Conservation (phyloP, 2,888 invertebrate genomes). For the Ichneumon xanthorius region DNA sequence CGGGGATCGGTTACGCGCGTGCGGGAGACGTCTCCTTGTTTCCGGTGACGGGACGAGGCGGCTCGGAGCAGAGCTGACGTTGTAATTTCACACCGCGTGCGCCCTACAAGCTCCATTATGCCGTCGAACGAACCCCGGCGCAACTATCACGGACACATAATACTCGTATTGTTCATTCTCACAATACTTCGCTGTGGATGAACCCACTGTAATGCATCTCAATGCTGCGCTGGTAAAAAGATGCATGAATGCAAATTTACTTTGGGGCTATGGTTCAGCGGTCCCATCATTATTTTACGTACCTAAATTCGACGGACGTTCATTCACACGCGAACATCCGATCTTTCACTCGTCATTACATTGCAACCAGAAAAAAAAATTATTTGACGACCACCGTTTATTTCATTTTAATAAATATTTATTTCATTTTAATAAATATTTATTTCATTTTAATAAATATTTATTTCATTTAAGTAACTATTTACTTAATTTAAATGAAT, state of each 20-base stretch:
- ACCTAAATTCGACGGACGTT: too few relatives aligned
- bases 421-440: too few relatives aligned
- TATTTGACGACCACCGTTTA: too few relatives aligned
- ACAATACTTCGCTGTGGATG: slow-evolving; percentile 9
- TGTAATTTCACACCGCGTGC: slow-evolving; percentile 81
- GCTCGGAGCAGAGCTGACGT: slow-evolving; percentile 72
- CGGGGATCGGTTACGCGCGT: slow-evolving; percentile 27
- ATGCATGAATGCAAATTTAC: not conserved
- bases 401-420: too few relatives aligned
- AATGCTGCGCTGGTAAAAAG: not conserved
- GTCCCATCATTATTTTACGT: too few relatives aligned
- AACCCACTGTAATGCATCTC: not conserved
- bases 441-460: too few relatives aligned
- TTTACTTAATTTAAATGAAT: too few relatives aligned
- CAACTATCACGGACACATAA: slow-evolving; percentile 3
- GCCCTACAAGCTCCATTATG: slow-evolving; percentile 75
- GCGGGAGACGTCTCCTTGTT: slow-evolving; percentile 61
- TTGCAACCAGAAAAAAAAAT: too few relatives aligned
- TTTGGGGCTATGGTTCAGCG: too few relatives aligned
- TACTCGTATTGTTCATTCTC: not conserved
- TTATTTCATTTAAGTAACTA: too few relatives aligned
- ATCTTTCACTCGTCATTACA: too few relatives aligned
- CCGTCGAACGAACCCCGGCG: slow-evolving; percentile 50
- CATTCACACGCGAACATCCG: too few relatives aligned
- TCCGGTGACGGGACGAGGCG: slow-evolving; percentile 57